Evolutionary conservation across 1,140 invertebrate genomes (phyloP), one percentile per base, ranked within the genome.

Genomic region (Akabosia matsudoensis): DNA sequence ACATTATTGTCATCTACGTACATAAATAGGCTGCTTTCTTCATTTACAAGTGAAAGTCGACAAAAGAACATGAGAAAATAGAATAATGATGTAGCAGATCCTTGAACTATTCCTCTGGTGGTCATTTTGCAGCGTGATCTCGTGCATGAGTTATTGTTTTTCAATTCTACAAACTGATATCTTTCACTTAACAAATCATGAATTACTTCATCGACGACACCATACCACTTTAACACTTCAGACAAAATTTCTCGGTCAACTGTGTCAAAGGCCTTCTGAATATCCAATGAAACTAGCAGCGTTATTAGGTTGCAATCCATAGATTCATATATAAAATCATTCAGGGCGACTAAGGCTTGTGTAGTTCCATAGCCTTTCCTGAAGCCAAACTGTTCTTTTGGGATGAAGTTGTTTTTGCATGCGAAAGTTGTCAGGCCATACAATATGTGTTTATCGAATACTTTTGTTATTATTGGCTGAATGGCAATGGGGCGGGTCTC

Each of bases 261-360:
- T 4, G 4, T 56, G 16, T 78, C 76, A 61, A 61, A 78, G 1
- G 76, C 77, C 51, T 78, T 78, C 4, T 18, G 10, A 10, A 78
- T 1, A 54, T 78, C 77, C 3, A 78, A 26, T 1, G 74, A 24
- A 16, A 78, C 10, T 0, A 76, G 1, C 0, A 76, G 24, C 33
- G 52, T 67, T 13, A 78, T 34, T 26, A 73, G 64, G 4, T 74
- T 70, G 0, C n/a, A 1, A 33, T 76, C 70, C 0, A 78, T 0
- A 24, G 52, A 0, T 1, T 33, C 34, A 34, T 33, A 73, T 1
- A 75, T 0, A 3, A 67, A 64, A 24, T 78, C 77, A 16, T 37
- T 76, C 0, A 76, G 18, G 1, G 71, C 52, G 34, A 75, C 30
- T n/a, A 71, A 52, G 0, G 70, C 74, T 28, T 78, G 77, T 0